Evolutionary conservation across 2,113 vertebrate genomes (phyloP).

Genomic region (Nesoenas mayeri): DNA sequence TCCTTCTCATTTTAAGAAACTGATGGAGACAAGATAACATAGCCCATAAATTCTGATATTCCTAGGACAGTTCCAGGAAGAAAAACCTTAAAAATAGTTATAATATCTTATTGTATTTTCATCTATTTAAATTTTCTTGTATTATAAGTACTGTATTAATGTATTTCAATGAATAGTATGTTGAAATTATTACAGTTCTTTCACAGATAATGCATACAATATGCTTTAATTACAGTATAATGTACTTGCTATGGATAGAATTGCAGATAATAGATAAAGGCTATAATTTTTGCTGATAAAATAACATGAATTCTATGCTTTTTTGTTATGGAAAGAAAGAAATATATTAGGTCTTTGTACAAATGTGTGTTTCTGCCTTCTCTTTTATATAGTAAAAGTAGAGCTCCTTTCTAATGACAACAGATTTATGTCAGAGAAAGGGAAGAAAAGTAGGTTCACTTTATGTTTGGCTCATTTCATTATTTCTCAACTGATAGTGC

Average conservation of each 20-base stretch:
- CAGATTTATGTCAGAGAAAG: neutral
- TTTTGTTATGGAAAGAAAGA: slow-evolving; percentile 10
- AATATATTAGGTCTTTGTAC: neutral
- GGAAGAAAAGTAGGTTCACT: neutral
- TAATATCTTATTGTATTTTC: neutral
- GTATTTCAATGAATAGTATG: neutral
- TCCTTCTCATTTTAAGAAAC: neutral
- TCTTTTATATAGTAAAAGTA: neutral
- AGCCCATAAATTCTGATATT: neutral
- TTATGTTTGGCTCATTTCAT: neutral
- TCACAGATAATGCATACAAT: slow-evolving; percentile 13
- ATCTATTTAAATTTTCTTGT: neutral
- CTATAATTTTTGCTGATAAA: slow-evolving; percentile 26
- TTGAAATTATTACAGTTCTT: slow-evolving; percentile 14
- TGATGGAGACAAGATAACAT: neutral
- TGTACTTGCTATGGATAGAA: slow-evolving; percentile 4
- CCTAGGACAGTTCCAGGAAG: neutral
- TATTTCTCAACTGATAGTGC: neutral
- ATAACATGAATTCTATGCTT: neutral
- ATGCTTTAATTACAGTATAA: slow-evolving; percentile 43
- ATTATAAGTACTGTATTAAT: neutral
- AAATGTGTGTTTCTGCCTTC: neutral
- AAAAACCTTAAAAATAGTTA: neutral
- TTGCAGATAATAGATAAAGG: slow-evolving; percentile 4
- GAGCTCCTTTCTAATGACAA: neutral